A percentile compares a stretch with the other conserved stretches of the same genome.
Evolutionary conservation across 2,888 invertebrate species (phyloP).

Genomic region (Drosophila pseudotakahashii): DNA sequence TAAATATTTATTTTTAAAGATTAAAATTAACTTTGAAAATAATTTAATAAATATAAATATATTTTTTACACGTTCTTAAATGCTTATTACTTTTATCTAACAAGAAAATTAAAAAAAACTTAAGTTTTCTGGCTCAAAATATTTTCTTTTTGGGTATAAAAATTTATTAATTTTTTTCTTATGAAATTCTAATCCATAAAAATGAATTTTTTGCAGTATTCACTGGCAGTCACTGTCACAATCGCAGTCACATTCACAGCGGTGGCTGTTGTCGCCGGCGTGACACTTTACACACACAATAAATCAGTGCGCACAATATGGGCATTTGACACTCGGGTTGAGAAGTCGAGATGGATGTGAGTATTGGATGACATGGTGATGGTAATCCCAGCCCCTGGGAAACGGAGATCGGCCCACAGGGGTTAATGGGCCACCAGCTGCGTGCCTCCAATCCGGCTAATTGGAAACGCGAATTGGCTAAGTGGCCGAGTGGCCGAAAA

Average conservation of each 20-base stretch:
- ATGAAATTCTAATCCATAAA: neutral
- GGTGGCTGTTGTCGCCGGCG: slow-evolving; percentile 76
- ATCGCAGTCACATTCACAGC: slow-evolving; percentile 47
- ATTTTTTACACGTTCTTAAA: too few species aligned
- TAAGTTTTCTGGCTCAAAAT: too few species aligned
- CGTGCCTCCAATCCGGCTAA: slow-evolving; percentile 28
- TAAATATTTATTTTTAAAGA: too few species aligned
- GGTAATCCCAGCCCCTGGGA: slow-evolving; percentile 10
- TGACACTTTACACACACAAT: slow-evolving; percentile 75
- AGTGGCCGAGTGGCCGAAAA: slow-evolving; percentile 6
- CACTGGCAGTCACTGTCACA: slow-evolving; percentile 44
- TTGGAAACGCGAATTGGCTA: slow-evolving; percentile 37
- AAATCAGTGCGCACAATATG: slow-evolving; percentile 41
- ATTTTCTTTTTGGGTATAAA: too few species aligned
- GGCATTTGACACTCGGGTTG: slow-evolving; percentile 28
- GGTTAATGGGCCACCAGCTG: slow-evolving; percentile 41
- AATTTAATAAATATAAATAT: too few species aligned
- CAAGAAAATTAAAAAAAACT: too few species aligned
- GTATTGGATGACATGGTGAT: slow-evolving; percentile 30
- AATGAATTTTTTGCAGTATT: neutral
- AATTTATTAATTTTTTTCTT: too few species aligned
- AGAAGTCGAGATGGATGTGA: slow-evolving; percentile 21
- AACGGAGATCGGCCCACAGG: slow-evolving; percentile 5
- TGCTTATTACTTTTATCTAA: too few species aligned
- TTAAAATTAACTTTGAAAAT: too few species aligned